These are phyloP conservation scores for Urosaurus nigricauda DNA, from an alignment of 2,797 vertebrate species.

Conservation along the genomic window DNA sequence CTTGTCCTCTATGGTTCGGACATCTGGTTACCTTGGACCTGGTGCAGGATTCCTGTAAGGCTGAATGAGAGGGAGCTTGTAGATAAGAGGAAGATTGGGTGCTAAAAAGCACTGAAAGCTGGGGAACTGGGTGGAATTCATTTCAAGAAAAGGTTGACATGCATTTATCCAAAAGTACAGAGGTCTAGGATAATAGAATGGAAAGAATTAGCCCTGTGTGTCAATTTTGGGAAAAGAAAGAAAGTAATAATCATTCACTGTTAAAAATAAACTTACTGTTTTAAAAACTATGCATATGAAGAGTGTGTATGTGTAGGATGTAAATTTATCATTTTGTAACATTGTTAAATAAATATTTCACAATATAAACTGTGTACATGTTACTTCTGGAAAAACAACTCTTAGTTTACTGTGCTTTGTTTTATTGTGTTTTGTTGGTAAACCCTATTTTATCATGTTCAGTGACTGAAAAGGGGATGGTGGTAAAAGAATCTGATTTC, in stretches of 20 bases:
- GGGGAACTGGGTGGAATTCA: neutral
- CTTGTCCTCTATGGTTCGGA: too few relatives aligned
- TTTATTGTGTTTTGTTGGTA: neutral
- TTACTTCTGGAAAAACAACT: neutral
- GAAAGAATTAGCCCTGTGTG: too few relatives aligned
- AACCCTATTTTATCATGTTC: neutral
- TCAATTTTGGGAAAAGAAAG: too few relatives aligned
- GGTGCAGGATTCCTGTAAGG: neutral
- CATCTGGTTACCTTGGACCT: neutral
- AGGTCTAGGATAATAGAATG: neutral
- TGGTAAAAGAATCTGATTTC: neutral
- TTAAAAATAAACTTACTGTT: neutral
- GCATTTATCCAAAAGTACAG: neutral
- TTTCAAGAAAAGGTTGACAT: neutral
- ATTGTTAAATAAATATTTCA: conserved; percentile 13
- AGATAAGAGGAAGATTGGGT: neutral
- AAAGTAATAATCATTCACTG: too few relatives aligned
- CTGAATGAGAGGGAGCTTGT: neutral
- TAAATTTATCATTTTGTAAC: neutral
- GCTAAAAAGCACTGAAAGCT: neutral
- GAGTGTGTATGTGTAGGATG: neutral
- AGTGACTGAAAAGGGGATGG: neutral
- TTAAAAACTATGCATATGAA: neutral
- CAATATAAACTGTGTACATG: conserved; percentile 18
- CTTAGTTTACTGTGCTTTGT: neutral